Percentiles rank a stretch among this genome's conserved stretches.
phyloP scores from a whole-genome alignment of 2,797 vertebrate genomes.

The Urosaurus nigricauda region DNA sequence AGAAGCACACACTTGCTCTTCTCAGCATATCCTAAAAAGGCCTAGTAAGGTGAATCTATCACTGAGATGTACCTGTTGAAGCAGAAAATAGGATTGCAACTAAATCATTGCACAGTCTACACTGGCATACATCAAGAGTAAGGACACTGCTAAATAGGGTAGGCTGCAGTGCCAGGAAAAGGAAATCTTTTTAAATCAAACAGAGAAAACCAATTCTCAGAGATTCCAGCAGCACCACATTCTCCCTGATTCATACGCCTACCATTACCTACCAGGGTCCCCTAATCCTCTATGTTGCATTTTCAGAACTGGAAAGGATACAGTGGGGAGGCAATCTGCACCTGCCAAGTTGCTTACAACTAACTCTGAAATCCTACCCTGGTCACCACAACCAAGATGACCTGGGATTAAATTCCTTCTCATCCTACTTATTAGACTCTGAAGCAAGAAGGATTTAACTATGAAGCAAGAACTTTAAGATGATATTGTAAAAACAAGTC shows the following conservation, averaged over 20 bases:
- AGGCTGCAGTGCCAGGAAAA: not conserved
- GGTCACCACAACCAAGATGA: not conserved
- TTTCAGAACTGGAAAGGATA: not conserved
- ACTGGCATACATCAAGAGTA: not conserved
- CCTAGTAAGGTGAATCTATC: not conserved
- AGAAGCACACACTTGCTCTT: slow-evolving; percentile 8
- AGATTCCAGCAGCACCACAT: too few relatives aligned
- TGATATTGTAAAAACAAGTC: not conserved
- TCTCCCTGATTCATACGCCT: not conserved
- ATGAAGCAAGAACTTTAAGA: not conserved
- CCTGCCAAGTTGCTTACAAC: not conserved
- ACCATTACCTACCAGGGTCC: not conserved
- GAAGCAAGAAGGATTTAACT: not conserved
- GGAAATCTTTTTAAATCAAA: not conserved
- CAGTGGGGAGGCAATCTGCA: not conserved
- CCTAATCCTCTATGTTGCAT: not conserved
- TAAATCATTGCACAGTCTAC: not conserved
- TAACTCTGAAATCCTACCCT: not conserved
- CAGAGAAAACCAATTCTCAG: not conserved
- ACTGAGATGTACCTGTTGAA: not conserved
- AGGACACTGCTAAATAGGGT: not conserved
- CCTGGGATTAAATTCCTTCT: not conserved
- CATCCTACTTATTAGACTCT: not conserved
- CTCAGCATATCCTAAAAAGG: slow-evolving; percentile 15
- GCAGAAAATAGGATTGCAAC: not conserved